Evolutionary conservation across 2,113 vertebrate species (phyloP).

Genomic region (Chroicocephalus ridibundus): DNA sequence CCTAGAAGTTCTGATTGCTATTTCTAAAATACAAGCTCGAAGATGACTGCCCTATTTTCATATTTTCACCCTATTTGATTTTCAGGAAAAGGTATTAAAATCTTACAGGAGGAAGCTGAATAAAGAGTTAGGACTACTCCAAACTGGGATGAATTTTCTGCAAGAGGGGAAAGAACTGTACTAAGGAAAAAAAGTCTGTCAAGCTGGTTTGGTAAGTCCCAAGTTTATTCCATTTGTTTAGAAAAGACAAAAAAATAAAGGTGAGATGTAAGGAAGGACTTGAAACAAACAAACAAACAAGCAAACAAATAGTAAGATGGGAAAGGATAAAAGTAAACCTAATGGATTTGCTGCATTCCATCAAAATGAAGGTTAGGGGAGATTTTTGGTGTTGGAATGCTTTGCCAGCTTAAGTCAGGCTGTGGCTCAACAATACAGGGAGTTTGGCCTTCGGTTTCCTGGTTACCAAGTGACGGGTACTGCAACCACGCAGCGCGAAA

Average conservation of each 20-base stretch:
- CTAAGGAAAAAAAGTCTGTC: neutral
- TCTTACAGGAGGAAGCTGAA: neutral
- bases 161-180: neutral
- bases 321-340: neutral
- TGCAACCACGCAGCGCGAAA: neutral
- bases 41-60: neutral
- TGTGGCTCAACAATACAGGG: neutral
- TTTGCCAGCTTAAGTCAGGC: neutral
- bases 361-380: neutral
- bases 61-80: neutral
- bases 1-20: neutral
- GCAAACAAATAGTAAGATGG: accelerated
- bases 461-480: neutral
- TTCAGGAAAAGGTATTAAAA: neutral
- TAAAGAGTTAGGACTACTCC: neutral
- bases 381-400: neutral
- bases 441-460: neutral
- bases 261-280: neutral
- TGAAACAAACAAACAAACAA: neutral
- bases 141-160: neutral
- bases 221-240: neutral
- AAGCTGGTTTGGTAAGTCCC: neutral
- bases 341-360: neutral
- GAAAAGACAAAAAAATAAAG: neutral
- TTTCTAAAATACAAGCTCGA: neutral